Percentiles rank a stretch among this genome's conserved stretches.
These are phyloP conservation scores for Lycophotia porphyrea DNA, from an alignment of 2,888 invertebrate genomes.

Conservation along the genomic window DNA sequence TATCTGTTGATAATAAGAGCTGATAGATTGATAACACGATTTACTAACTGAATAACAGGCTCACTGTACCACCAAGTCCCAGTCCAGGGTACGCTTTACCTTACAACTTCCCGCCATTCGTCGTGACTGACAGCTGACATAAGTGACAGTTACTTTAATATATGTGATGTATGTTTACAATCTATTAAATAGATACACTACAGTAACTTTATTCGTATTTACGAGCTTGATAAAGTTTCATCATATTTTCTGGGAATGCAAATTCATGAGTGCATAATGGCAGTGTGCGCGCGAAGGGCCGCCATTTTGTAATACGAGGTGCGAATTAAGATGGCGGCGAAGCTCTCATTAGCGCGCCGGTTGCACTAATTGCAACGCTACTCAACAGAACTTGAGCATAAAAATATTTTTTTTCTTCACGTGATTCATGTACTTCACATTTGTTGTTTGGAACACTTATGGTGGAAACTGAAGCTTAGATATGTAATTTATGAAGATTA, in stretches of 20 bases:
- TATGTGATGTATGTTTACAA: background rate
- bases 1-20: background rate
- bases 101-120: background rate
- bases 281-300: constrained; percentile 52
- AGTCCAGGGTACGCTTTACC: background rate
- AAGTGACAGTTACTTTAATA: background rate
- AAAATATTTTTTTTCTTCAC: constrained; percentile 52
- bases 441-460: constrained; percentile 23
- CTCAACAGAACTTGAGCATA: constrained; percentile 61
- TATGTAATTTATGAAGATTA: constrained; percentile 11
- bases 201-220: constrained; percentile 66
- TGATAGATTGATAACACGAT: background rate
- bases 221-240: constrained; percentile 49
- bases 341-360: constrained; percentile 75
- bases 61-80: background rate
- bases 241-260: constrained; percentile 57
- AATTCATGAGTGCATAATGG: constrained; percentile 62
- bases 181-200: background rate
- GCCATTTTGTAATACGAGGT: constrained; percentile 75
- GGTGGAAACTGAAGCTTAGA: background rate
- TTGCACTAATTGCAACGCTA: constrained; percentile 76
- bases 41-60: background rate
- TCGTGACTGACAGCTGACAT: background rate
- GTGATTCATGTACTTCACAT: constrained; percentile 48
- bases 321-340: constrained; percentile 74